These are phyloP conservation scores for Eupeodes luniger DNA, from an alignment of 2,888 invertebrate species.

Conservation along the genomic window DNA sequence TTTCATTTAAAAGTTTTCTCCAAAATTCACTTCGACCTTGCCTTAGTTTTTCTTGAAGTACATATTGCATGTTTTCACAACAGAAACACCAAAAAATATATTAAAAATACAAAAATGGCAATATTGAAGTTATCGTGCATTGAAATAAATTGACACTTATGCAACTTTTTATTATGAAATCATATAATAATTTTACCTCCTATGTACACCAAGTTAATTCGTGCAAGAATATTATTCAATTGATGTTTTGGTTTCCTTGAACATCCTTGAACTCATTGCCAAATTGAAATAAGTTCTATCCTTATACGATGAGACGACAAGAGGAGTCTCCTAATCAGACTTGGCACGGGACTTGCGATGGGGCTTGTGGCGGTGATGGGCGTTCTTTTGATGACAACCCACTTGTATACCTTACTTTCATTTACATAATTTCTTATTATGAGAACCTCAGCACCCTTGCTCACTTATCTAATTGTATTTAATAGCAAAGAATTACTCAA, in stretches of 20 bases:
- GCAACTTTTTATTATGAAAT: constrained; percentile 1
- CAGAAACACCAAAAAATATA: background rate
- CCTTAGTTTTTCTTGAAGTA: background rate
- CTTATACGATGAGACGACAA: background rate
- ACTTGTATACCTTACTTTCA: background rate
- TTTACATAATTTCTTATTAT: constrained; percentile 65
- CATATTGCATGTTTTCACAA: background rate
- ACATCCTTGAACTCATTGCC: constrained; percentile 34
- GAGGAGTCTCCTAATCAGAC: background rate
- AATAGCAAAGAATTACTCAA: constrained; percentile 63
- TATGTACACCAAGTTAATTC: background rate
- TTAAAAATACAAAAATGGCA: background rate
- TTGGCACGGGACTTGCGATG: too few relatives aligned
- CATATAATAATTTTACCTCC: background rate
- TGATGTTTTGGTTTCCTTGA: constrained; percentile 18
- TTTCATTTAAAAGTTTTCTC: too few relatives aligned
- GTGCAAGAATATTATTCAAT: constrained; percentile 25
- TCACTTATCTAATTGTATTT: constrained; percentile 65
- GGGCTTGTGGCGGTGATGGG: background rate
- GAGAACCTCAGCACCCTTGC: constrained; percentile 39
- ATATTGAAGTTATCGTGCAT: background rate
- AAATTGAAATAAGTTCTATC: constrained; percentile 9
- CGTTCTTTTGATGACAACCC: background rate
- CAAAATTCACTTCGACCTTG: too few relatives aligned
- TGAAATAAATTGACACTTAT: constrained; percentile 12